A percentile compares a stretch with the other conserved stretches of the same genome.
These are phyloP conservation scores for Lucinisca nassula DNA, from an alignment of 2,888 invertebrate species.

Conservation along the genomic window DNA sequence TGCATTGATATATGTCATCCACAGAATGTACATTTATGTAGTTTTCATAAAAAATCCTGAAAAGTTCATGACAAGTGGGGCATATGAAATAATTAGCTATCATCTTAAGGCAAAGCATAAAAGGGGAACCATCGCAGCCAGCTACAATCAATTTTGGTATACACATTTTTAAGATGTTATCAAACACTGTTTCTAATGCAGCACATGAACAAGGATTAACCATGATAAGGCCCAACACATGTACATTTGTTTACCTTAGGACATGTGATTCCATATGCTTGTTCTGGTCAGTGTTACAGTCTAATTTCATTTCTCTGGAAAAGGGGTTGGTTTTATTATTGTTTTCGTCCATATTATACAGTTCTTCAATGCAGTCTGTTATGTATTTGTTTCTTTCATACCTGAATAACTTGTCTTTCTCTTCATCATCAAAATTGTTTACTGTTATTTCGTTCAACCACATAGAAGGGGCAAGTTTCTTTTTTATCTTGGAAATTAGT, in stretches of 20 bases:
- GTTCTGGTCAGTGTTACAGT: too few species aligned
- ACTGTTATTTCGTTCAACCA: not conserved
- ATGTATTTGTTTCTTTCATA: not conserved
- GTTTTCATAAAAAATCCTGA: not conserved
- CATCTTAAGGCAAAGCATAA: not conserved
- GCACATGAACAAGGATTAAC: conserved; percentile 14
- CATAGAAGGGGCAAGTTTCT: too few species aligned
- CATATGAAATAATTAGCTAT: not conserved
- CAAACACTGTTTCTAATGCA: not conserved
- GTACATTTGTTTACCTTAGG: not conserved
- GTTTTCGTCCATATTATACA: too few species aligned
- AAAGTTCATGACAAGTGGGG: not conserved
- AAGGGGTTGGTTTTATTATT: too few species aligned
- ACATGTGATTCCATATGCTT: not conserved
- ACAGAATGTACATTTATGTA: not conserved
- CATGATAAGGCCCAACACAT: not conserved
- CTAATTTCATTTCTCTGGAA: too few species aligned
- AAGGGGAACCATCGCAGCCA: conserved; percentile 12
- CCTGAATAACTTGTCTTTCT: not conserved
- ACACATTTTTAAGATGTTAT: not conserved
- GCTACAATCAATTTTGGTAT: not conserved
- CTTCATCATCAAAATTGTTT: not conserved
- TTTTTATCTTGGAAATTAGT: too few species aligned
- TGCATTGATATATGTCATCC: not conserved
- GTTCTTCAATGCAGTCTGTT: not conserved